Conservation (phyloP, 2,888 invertebrate species). For the Quadroppia sp. region DNA sequence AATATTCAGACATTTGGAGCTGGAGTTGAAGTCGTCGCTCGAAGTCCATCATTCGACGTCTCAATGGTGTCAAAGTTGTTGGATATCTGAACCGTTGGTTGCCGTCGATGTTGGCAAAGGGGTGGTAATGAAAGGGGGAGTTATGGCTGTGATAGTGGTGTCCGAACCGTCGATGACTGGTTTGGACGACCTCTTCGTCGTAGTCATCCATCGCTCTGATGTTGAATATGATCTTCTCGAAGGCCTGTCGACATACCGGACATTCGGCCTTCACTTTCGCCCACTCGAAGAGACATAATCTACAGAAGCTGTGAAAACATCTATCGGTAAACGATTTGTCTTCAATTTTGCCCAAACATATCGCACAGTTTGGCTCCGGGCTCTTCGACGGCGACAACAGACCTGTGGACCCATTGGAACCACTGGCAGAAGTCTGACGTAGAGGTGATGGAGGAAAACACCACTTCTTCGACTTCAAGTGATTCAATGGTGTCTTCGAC, state of each 20-base stretch:
- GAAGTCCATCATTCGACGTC: conserved; percentile 46
- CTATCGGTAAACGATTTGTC: conserved; percentile 88
- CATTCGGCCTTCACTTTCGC: conserved; percentile 91
- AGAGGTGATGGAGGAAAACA: conserved; percentile 26
- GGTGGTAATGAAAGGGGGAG: background rate
- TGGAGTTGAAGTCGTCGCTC: conserved; percentile 36
- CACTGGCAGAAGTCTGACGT: background rate
- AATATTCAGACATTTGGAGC: conserved; percentile 43
- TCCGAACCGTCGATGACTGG: background rate
- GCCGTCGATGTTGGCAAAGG: conserved; percentile 35
- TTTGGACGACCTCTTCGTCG: conserved; percentile 61
- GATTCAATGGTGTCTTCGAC: conserved; percentile 22
- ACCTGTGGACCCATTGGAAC: background rate
- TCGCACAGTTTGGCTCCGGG: conserved; percentile 77
- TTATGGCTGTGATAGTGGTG: too few relatives aligned
- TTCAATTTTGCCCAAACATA: conserved; percentile 77
- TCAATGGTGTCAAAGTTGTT: conserved; percentile 52
- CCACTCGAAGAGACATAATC: conserved; percentile 86
- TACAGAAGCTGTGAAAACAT: conserved; percentile 91
- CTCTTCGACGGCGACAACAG: background rate
- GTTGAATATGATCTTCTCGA: conserved; percentile 87
- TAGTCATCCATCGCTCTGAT: conserved; percentile 79
- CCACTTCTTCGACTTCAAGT: conserved; percentile 31
- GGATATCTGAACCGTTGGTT: conserved; percentile 52
- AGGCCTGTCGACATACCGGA: conserved; percentile 87